Evolutionary conservation across 2,888 invertebrate species (phyloP).

Genomic region (Venusia cambrica): DNA sequence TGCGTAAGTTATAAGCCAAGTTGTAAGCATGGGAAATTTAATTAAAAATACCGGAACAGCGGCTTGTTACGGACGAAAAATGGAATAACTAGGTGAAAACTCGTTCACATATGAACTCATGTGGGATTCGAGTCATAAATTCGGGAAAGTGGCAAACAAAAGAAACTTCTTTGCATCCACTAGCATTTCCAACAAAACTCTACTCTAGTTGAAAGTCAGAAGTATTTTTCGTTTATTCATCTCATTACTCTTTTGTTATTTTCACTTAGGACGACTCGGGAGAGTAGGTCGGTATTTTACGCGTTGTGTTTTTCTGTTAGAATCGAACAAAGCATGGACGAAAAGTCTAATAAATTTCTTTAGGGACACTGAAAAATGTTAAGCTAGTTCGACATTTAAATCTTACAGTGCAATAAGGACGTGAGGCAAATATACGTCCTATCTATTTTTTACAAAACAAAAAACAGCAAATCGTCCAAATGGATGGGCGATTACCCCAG

Average conservation of each 20-base stretch:
- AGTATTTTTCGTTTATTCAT: too few relatives aligned
- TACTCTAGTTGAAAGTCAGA: slow-evolving; percentile 6
- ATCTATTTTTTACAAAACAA: slow-evolving; percentile 28
- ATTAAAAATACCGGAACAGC: slow-evolving; percentile 34
- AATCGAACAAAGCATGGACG: too few relatives aligned
- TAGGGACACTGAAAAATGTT: slow-evolving; percentile 21
- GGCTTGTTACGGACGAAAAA: slow-evolving; percentile 43
- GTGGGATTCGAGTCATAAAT: slow-evolving; percentile 53
- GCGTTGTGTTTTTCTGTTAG: too few relatives aligned
- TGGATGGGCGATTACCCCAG: slow-evolving; percentile 52
- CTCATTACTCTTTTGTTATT: slow-evolving; percentile 2
- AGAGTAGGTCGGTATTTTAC: too few relatives aligned
- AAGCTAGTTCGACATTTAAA: slow-evolving; percentile 15
- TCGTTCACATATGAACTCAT: slow-evolving; percentile 48
- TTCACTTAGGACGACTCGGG: too few relatives aligned
- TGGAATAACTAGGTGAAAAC: slow-evolving; percentile 51
- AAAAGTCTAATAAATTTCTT: slow-evolving; percentile 12
- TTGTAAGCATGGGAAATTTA: slow-evolving; percentile 32
- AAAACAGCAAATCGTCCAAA: slow-evolving; percentile 48
- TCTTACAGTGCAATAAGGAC: slow-evolving; percentile 12
- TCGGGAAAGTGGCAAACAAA: slow-evolving; percentile 50
- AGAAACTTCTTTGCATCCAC: slow-evolving; percentile 41
- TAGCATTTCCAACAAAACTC: slow-evolving; percentile 14
- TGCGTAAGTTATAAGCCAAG: slow-evolving; percentile 23
- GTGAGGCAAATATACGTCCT: slow-evolving; percentile 9